phyloP scores from a whole-genome alignment of 1,140 invertebrate species.

The Thaumetopoea pityocampa region DNA sequence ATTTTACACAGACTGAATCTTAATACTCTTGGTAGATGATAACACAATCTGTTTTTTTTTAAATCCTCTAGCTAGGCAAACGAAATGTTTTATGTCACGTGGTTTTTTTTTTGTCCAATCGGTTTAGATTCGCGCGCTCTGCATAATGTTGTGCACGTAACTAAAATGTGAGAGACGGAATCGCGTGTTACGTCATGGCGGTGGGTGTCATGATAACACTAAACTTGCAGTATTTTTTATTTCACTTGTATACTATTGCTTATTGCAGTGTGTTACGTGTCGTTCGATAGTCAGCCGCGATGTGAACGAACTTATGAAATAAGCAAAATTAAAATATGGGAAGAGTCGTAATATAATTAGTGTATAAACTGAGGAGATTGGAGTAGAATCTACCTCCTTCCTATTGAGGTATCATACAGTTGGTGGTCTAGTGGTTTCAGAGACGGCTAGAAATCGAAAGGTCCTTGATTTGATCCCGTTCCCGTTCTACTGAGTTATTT shows the following conservation, averaged over 20 bases:
- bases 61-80: slow-evolving; percentile 10
- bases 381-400: too few relatives aligned
- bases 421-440: too few relatives aligned
- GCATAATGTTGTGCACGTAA: slow-evolving; percentile 1
- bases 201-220: slow-evolving; percentile 18
- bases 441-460: too few relatives aligned
- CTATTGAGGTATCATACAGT: too few relatives aligned
- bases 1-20: slow-evolving; percentile 13
- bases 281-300: background rate
- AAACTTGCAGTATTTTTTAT: slow-evolving; percentile 12
- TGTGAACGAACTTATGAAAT: background rate
- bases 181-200: slow-evolving; percentile 7
- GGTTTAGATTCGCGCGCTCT: slow-evolving; percentile 11
- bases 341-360: too few relatives aligned
- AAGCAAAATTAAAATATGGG: too few relatives aligned
- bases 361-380: too few relatives aligned
- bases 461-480: too few relatives aligned
- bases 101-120: slow-evolving; percentile 9
- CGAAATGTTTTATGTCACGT: slow-evolving; percentile 7
- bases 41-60: slow-evolving; percentile 8
- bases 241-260: background rate
- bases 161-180: slow-evolving; percentile 11
- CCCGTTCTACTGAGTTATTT: too few relatives aligned
- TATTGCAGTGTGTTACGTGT: slow-evolving; percentile 2
- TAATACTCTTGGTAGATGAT: slow-evolving; percentile 2